These are phyloP conservation scores for Phengaris alcon DNA, from an alignment of 2,888 invertebrate genomes.

Conservation along the genomic window DNA sequence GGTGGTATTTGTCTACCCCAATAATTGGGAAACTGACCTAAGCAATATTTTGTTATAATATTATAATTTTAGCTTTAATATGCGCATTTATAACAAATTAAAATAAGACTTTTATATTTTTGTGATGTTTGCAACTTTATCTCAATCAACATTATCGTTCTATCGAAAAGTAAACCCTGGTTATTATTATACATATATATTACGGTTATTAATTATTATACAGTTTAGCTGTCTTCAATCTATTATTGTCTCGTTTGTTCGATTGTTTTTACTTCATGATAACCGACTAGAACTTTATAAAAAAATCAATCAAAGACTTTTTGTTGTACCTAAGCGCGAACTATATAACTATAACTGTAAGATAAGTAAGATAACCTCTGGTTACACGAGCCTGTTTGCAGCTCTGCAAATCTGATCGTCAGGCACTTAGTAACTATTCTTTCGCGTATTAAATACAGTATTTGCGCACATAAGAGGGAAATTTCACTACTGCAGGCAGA, in stretches of 20 bases:
- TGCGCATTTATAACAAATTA: no score
- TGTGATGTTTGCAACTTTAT: no score
- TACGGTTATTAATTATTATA: not conserved
- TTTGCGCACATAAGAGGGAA: not conserved
- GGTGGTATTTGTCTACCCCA: no score
- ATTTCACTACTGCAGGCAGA: not conserved
- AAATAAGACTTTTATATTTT: no score
- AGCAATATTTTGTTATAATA: no score
- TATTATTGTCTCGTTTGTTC: not conserved
- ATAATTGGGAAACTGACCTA: no score
- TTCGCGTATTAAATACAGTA: not conserved
- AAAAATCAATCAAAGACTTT: not conserved
- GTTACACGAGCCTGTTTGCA: not conserved
- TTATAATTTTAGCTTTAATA: no score
- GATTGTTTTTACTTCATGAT: not conserved
- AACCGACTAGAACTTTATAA: not conserved
- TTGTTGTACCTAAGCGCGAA: not conserved
- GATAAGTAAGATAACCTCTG: not conserved
- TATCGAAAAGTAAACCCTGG: not conserved
- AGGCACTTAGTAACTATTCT: not conserved
- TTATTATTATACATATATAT: no score
- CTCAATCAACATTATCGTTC: not conserved
- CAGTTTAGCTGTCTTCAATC: not conserved
- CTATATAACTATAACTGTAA: not conserved
- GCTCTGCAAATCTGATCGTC: not conserved